A percentile compares a stretch with the other conserved stretches of the same genome.
Conservation (phyloP, 2,888 invertebrate genomes). For the Drosophila aldrichi region DNA sequence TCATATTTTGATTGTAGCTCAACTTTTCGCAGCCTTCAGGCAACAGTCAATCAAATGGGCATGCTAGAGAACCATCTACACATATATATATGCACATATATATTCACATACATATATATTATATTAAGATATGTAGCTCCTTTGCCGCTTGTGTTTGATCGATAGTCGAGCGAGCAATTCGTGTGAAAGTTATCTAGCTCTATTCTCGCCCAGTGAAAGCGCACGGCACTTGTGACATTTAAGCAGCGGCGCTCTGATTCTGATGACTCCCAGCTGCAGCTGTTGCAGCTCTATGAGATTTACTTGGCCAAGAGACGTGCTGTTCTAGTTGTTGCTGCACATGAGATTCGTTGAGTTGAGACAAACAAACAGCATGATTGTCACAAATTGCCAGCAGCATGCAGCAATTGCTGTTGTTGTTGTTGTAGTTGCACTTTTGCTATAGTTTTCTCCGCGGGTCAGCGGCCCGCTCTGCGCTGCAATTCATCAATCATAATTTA, state of each 20-base stretch:
- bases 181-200: conserved; percentile 70
- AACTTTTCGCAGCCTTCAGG: conserved; percentile 59
- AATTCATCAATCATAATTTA: conserved; percentile 78
- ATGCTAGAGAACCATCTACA: conserved; percentile 33
- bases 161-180: conserved; percentile 47
- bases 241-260: conserved; percentile 19
- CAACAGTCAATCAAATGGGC: conserved; percentile 47
- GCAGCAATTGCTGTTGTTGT: conserved; percentile 43
- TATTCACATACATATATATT: neutral
- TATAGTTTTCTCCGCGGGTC: conserved; percentile 74
- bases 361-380: conserved; percentile 66
- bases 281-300: conserved; percentile 52
- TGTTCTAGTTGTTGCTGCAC: conserved; percentile 50
- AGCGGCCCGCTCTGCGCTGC: conserved; percentile 52
- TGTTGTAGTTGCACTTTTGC: conserved; percentile 52
- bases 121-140: conserved; percentile 9
- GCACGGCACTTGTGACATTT: conserved; percentile 61
- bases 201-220: conserved; percentile 74
- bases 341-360: conserved; percentile 18
- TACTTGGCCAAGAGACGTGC: conserved; percentile 49
- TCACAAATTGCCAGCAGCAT: conserved; percentile 67
- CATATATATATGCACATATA: neutral
- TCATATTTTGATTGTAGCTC: conserved; percentile 35
- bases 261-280: conserved; percentile 30
- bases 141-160: conserved; percentile 64